A percentile compares a stretch with the other conserved stretches of the same genome.
Evolutionary conservation across 2,113 vertebrate species (phyloP).

Genomic region (western clawed frog (Xenopus tropicalis)): UCB_Xtro_10.0 CM004450.2:113311001-113311500

Average conservation of each 20-base stretch:
- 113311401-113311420: too few relatives aligned
- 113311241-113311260: constrained; percentile 93
- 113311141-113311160: neutral
- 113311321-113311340: constrained; percentile 74
- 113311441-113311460: too few relatives aligned
- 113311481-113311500: too few relatives aligned
- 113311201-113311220: constrained; percentile 87
- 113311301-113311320: constrained; percentile 84
- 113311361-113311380: constrained; percentile 17
- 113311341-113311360: constrained; percentile 82
- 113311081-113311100: constrained; percentile 80
- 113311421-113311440: too few relatives aligned
- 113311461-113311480: too few relatives aligned
- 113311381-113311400: too few relatives aligned
- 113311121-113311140: too few relatives aligned
- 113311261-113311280: constrained; percentile 78
- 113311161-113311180: too few relatives aligned
- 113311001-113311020: constrained; percentile 77
- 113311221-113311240: constrained; percentile 89
- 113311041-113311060: constrained; percentile 76
- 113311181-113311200: neutral
- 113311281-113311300: constrained; percentile 84
- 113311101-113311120: constrained; percentile 77
- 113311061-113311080: constrained; percentile 80
- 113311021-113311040: constrained; percentile 78